Base-by-base conservation (phyloP, 2,888 invertebrate species). In the Machimus rusticus region DNA sequence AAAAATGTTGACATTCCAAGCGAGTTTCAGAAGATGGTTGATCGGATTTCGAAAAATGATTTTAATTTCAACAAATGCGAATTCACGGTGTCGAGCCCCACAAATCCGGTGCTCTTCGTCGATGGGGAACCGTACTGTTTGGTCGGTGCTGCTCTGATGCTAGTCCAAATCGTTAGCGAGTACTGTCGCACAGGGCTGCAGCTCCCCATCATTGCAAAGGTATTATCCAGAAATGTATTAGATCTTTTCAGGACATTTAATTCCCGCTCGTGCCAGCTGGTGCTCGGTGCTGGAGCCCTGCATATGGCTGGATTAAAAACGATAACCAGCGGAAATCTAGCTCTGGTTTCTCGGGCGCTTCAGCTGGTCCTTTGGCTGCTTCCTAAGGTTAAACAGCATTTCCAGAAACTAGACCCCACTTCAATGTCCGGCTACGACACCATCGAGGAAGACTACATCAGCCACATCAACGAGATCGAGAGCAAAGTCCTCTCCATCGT, bases 281-380 rank as follows among this genome's bases (percentile, higher is more conserved):
- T 99, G 86, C 94, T 99, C 87, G 99, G 99, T 74, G 99, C 99
- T 66, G 99, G 99, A 74, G 99, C 99, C 6, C 95, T 99, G 91
- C 97, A 98, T 91, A 96, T 98, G 89, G 98, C 98, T 55, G 99
- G 99, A 5, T 93, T 98, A 86, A 98, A 98, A 93, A 98, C 98
- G 37, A 99, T 99, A 89, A 98, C 99, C 5, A 98, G 98, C 90
- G 97, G 97, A 51, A 99, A 99, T 93, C 94, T 99, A 90, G 98
- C 97, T 12, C 93, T 98, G 89, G 96, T 97, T 0, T 96, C 97
- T 16, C 94, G 98, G 90, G 97, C 97, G 43, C 93, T 98, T 46
- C 97, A 98, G 90, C 94, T 98, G 34, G 94, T 98, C 77, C 93
- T 97, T 86, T 97, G 96, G 96, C 93, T 97, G 89, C 93, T 97